Percentiles rank a stretch among this genome's conserved stretches.
These are phyloP conservation scores for Drosophila varians DNA, from an alignment of 1,140 invertebrate genomes.

Conservation along the genomic window DNA sequence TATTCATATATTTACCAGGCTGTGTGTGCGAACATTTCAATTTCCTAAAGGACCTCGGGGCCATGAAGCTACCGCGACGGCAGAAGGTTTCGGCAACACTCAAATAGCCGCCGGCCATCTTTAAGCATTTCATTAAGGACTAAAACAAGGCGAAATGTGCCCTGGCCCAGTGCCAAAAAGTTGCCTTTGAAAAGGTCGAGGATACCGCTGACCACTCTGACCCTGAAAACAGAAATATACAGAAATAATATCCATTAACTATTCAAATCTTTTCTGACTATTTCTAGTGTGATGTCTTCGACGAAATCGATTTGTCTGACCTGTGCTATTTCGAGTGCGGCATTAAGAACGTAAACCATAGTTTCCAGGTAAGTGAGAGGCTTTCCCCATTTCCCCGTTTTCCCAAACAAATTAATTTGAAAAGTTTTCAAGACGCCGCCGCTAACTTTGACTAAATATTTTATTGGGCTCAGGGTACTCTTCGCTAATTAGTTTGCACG, in stretches of 20 bases:
- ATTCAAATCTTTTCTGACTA: slow-evolving; percentile 4
- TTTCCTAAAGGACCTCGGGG: slow-evolving; percentile 60
- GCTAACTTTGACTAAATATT: slow-evolving; percentile 13
- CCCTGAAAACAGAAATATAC: no score
- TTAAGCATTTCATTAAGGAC: slow-evolving; percentile 66
- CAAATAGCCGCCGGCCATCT: slow-evolving; percentile 59
- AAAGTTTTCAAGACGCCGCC: slow-evolving; percentile 32
- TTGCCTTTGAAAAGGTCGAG: no score
- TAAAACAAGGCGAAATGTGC: slow-evolving; percentile 32
- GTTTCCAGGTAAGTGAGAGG: slow-evolving; percentile 90
- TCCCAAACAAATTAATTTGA: slow-evolving; percentile 41
- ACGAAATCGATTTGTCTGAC: slow-evolving; percentile 93
- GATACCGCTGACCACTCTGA: no score
- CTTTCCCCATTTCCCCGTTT: no score
- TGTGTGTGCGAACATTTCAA: slow-evolving; percentile 61
- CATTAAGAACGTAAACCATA: slow-evolving; percentile 93
- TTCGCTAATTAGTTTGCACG: slow-evolving; percentile 42
- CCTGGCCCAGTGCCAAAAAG: no score
- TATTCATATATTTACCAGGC: slow-evolving; percentile 66
- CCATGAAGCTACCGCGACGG: slow-evolving; percentile 24
- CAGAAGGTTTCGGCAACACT: slow-evolving; percentile 38
- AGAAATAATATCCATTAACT: not conserved
- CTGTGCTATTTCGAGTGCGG: slow-evolving; percentile 93
- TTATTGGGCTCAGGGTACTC: slow-evolving; percentile 24
- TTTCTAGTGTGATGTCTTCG: slow-evolving; percentile 93